Conservation (phyloP, 1,140 invertebrate genomes). For the Cherax destructor region DNA sequence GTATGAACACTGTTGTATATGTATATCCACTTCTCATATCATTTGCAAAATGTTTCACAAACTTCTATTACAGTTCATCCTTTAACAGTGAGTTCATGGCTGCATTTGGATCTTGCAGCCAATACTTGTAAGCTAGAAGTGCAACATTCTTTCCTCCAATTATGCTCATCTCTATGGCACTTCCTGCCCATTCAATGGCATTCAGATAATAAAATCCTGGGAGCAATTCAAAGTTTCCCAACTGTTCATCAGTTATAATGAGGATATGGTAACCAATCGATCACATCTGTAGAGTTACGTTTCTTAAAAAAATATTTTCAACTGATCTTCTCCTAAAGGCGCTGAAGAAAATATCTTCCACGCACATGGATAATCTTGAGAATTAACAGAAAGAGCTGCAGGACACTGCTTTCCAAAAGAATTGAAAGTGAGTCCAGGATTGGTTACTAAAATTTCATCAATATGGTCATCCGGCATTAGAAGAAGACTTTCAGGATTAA, state of each 20-base stretch:
- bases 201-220: conserved; percentile 81
- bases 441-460: conserved; percentile 50
- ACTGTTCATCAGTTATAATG: conserved; percentile 33
- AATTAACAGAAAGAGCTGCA: background rate
- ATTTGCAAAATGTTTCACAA: background rate
- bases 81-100: conserved; percentile 2
- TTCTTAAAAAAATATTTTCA: conserved; percentile 40
- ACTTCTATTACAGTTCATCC: conserved; percentile 39
- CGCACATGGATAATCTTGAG: conserved; percentile 18
- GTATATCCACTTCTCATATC: no score
- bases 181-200: conserved; percentile 83
- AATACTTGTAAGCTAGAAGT: conserved; percentile 76
- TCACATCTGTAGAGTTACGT: background rate
- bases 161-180: conserved; percentile 85
- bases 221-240: conserved; percentile 77
- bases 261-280: conserved; percentile 52
- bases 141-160: conserved; percentile 82
- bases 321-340: conserved; percentile 10
- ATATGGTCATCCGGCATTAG: conserved; percentile 22
- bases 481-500: conserved; percentile 28
- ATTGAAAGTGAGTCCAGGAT: conserved; percentile 43
- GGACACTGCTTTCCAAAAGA: conserved; percentile 38
- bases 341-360: conserved; percentile 52
- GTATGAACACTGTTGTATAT: no score
- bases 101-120: conserved; percentile 52